phyloP scores from a whole-genome alignment of 2,113 vertebrate genomes.

The Phaetusa simplex region DNA sequence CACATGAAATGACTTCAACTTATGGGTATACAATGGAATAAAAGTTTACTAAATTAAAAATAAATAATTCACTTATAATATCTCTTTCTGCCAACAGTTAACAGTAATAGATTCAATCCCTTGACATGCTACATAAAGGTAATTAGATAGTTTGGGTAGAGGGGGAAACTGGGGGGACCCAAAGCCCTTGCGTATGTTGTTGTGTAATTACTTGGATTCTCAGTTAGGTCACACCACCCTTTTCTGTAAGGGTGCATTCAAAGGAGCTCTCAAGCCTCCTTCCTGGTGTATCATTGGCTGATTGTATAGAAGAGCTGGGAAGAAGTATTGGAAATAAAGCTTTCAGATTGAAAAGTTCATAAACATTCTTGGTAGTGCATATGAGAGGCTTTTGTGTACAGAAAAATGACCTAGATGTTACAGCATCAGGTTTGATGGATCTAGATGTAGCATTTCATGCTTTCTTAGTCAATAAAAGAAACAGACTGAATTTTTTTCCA shows the following conservation, averaged over 20 bases:
- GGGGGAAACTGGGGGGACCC: background rate
- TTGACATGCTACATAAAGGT: background rate
- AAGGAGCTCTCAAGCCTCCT: background rate
- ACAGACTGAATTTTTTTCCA: background rate
- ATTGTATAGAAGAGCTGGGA: background rate
- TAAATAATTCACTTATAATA: background rate
- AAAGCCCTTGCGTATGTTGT: background rate
- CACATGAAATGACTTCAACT: background rate
- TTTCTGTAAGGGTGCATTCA: background rate
- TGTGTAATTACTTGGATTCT: background rate
- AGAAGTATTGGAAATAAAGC: background rate
- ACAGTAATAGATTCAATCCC: background rate
- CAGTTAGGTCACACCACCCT: background rate
- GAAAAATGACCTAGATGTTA: background rate
- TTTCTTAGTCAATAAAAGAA: background rate
- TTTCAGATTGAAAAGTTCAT: background rate
- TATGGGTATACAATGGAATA: background rate
- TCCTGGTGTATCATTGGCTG: background rate
- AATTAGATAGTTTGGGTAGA: background rate
- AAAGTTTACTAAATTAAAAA: background rate
- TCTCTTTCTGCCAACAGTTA: background rate
- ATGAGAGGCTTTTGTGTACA: background rate
- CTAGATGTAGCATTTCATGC: background rate
- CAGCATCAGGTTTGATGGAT: background rate
- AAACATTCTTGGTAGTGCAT: background rate